Evolutionary conservation across 2,888 invertebrate species (phyloP).

Genomic region (Cantharis flavilabris): DNA sequence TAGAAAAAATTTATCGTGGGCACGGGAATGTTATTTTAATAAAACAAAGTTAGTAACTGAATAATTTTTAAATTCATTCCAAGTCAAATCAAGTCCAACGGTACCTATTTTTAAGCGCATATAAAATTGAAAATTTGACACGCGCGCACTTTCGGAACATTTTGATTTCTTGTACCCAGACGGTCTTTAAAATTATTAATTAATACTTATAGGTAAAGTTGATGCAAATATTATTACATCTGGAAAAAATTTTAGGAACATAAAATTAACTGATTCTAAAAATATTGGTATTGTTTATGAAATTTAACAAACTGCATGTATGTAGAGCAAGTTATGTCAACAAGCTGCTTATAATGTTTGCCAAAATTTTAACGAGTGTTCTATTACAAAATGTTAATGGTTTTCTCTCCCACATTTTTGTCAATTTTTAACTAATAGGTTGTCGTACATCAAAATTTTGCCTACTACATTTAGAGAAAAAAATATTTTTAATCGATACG

Average conservation of each 20-base stretch:
- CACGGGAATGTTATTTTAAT: not conserved
- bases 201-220: not conserved
- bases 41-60: constrained; percentile 4
- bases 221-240: not conserved
- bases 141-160: not conserved
- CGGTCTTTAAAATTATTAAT: not conserved
- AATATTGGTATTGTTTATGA: constrained; percentile 19
- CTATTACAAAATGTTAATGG: not conserved
- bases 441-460: not conserved
- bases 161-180: not conserved
- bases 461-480: not conserved
- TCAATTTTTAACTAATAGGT: constrained; percentile 3
- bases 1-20: not conserved
- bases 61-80: constrained; percentile 3
- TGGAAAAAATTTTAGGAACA: not conserved
- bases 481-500: not conserved
- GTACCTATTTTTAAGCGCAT: not conserved
- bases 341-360: constrained; percentile 16
- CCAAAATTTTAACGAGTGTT: constrained; percentile 1
- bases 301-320: constrained; percentile 14
- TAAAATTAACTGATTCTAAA: constrained; percentile 10
- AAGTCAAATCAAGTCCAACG: constrained; percentile 2
- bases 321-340: constrained; percentile 11
- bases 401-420: constrained; percentile 1
- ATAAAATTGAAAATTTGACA: not conserved